phyloP scores from a whole-genome alignment of 2,888 invertebrate genomes.

The Cheilosia vernalis region DNA sequence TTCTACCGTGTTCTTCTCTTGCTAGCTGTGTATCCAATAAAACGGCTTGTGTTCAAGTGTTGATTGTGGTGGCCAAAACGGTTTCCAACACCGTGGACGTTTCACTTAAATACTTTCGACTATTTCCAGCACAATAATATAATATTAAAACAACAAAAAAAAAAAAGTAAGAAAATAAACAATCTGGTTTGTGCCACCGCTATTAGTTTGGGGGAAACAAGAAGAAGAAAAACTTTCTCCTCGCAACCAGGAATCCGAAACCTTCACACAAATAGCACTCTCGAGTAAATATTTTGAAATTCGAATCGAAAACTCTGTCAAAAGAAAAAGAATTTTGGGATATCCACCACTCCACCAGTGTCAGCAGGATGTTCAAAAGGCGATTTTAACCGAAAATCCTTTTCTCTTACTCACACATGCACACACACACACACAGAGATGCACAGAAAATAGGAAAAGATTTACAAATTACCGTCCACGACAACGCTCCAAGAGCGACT shows the following conservation, averaged over 20 bases:
- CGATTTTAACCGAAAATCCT: constrained; percentile 26
- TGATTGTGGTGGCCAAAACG: constrained; percentile 47
- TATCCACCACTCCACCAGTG: constrained; percentile 64
- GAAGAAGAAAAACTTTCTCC: constrained; percentile 59
- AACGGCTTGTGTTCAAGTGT: constrained; percentile 49
- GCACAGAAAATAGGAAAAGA: constrained; percentile 19
- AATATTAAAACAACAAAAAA: not conserved
- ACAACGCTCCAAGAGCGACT: constrained; percentile 83
- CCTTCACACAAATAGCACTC: constrained; percentile 14
- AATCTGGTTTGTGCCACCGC: constrained; percentile 36
- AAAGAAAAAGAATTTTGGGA: constrained; percentile 2
- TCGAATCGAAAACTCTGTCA: constrained; percentile 17
- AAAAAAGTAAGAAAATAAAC: not conserved
- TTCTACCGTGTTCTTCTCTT: constrained; percentile 47
- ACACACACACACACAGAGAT: constrained; percentile 12
- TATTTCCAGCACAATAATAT: not conserved
- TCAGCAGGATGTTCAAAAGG: constrained; percentile 47
- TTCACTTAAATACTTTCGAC: not conserved
- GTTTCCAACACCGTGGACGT: constrained; percentile 11
- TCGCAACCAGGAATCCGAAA: constrained; percentile 37
- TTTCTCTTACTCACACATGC: constrained; percentile 19
- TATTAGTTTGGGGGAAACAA: constrained; percentile 5
- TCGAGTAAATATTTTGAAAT: constrained; percentile 43
- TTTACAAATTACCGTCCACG: constrained; percentile 79
- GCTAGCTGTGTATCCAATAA: constrained; percentile 24